Percentiles rank a stretch among this genome's conserved stretches.
Conservation (phyloP, 2,113 vertebrate species). For the Actenoides hombroni region DNA sequence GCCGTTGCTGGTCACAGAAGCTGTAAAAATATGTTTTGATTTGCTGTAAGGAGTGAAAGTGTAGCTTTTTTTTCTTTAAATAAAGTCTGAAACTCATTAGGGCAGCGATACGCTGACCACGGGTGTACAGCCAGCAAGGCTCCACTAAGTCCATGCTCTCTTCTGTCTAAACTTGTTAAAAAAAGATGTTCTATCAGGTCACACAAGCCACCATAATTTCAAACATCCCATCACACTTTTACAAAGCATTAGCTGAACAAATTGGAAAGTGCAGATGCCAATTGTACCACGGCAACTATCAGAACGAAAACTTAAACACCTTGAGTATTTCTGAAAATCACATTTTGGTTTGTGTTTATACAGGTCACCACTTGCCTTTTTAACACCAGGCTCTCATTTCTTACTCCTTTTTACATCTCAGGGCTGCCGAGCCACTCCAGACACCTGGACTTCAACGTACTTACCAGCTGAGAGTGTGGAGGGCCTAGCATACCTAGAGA, state of each 20-base stretch:
- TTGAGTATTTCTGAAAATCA: background rate
- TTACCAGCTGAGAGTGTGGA: background rate
- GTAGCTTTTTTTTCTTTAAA: background rate
- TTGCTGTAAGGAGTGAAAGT: background rate
- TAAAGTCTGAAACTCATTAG: background rate
- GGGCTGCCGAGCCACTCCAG: background rate
- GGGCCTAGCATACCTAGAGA: background rate
- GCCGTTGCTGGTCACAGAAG: background rate
- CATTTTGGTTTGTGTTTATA: background rate
- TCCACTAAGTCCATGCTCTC: background rate
- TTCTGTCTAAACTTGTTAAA: background rate
- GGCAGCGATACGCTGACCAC: fast-evolving
- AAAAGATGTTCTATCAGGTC: background rate
- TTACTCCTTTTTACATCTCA: background rate
- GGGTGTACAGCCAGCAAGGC: background rate
- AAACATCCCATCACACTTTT: background rate
- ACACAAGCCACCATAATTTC: background rate
- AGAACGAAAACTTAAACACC: background rate
- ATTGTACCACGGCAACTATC: fast-evolving
- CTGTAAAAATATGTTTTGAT: background rate
- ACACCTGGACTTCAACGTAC: background rate
- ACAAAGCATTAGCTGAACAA: background rate
- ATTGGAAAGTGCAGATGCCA: background rate
- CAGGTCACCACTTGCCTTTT: background rate
- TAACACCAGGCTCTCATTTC: background rate